Conservation (phyloP, 2,113 vertebrate genomes). For the Agapornis roseicollis region DNA sequence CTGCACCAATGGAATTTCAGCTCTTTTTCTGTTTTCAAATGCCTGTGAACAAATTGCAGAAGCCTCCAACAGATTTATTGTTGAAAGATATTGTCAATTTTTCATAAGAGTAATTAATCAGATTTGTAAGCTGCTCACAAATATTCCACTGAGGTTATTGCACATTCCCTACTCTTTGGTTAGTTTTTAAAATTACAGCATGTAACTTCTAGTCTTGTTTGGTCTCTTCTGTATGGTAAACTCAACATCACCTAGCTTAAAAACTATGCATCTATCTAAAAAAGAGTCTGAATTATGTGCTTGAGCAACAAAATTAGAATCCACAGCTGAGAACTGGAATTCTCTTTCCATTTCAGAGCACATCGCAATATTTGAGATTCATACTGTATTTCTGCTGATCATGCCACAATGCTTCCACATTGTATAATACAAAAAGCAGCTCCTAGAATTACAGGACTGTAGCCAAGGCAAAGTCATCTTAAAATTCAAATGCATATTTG, state of each 20-base stretch:
- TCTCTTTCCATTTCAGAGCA: not conserved
- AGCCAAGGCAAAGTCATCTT: not conserved
- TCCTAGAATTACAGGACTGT: not conserved
- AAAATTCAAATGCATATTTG: not conserved
- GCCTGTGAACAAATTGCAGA: not conserved
- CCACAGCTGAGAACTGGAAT: not conserved
- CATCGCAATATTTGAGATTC: not conserved
- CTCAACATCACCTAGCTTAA: not conserved
- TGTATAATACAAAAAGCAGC: not conserved
- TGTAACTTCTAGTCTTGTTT: not conserved
- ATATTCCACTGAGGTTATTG: not conserved
- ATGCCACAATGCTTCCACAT: fast-evolving
- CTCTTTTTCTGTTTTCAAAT: not conserved
- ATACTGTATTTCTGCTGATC: not conserved
- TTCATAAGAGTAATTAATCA: not conserved
- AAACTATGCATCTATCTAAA: not conserved
- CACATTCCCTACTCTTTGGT: not conserved
- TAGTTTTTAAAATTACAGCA: not conserved
- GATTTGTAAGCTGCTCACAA: not conserved
- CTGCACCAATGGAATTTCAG: not conserved
- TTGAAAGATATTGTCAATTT: not conserved
- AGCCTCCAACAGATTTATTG: not conserved
- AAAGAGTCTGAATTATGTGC: not conserved
- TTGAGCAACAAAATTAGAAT: not conserved
- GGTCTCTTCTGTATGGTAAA: not conserved